Percentiles rank a stretch among this genome's conserved stretches.
These are phyloP conservation scores for Himalopsyche phryganea DNA, from an alignment of 1,140 invertebrate genomes.

Conservation along the genomic window DNA sequence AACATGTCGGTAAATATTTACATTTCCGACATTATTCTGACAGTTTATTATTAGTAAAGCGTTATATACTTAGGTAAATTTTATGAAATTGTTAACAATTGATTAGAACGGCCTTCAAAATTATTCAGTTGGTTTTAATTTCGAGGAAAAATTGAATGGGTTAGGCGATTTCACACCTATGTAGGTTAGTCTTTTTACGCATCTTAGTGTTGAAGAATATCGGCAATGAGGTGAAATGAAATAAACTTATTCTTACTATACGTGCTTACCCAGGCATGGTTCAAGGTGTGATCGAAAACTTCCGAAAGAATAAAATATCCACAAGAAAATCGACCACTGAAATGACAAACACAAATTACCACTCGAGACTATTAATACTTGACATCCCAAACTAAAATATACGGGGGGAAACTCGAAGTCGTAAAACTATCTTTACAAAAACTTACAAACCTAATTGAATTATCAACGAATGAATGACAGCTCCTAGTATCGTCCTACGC, in stretches of 20 bases:
- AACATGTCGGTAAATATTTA: too few relatives aligned
- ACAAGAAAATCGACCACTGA: slow-evolving; percentile 8
- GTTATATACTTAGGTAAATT: too few relatives aligned
- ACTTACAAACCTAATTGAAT: slow-evolving; percentile 1
- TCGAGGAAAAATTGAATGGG: not conserved
- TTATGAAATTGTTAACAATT: too few relatives aligned
- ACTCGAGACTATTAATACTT: slow-evolving; percentile 3
- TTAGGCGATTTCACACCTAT: not conserved
- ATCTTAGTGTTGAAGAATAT: not conserved
- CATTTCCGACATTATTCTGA: too few relatives aligned
- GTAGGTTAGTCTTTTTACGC: not conserved
- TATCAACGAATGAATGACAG: slow-evolving; percentile 14
- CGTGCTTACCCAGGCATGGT: slow-evolving; percentile 19
- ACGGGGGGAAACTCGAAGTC: not conserved
- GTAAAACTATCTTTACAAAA: not conserved
- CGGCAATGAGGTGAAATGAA: not conserved
- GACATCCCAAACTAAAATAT: not conserved
- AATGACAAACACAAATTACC: slow-evolving; percentile 15
- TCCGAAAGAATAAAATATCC: slow-evolving; percentile 11
- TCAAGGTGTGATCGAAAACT: not conserved
- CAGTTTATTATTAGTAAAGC: too few relatives aligned
- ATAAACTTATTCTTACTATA: not conserved
- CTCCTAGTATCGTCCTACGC: slow-evolving; percentile 14
- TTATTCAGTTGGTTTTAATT: not conserved
- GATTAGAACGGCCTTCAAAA: not conserved